Evolutionary conservation across 2,113 vertebrate species (phyloP), one percentile per base, ranked within the genome.

Genomic region (Oceanites oceanicus): DNA sequence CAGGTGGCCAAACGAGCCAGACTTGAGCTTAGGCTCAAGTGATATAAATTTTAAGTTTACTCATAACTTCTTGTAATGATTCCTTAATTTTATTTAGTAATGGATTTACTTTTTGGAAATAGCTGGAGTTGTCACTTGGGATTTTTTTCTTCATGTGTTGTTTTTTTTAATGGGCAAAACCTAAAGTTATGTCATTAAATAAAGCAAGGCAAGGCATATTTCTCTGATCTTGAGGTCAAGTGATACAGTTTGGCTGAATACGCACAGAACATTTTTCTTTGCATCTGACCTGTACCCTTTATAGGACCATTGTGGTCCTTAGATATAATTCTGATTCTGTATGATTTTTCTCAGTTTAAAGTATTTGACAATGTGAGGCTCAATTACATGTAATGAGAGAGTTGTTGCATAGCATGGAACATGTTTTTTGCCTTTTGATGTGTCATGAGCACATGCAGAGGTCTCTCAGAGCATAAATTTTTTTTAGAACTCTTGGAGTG

Each of bases 201-300:
- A 40, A 76, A 63, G 1, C 2, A 77, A 42, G 7, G 3, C 0
- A 4, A 65, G 4, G 3, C 2, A 52, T 75, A 15, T 59, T 67
- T 47, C 38, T 75, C 23, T 85, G 23, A 30, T 49, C 12, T 49
- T 22, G 27, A 67, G 5, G 4, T 61, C 6, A 82, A 49, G 20
- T 26, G 6, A 50, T 10, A 20, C 11, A 62, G 3, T 77, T 80
- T 88, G 23, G 2, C 12, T 72, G 17, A 56, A 59, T 13, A 3
- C 7, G 12, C 11, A 55, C 3, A 38, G 1, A 61, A 0, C 4
- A 45, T 26, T 93, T 76, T 77, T 25, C 5, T 53, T 74, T 80
- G 2, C 11, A 36, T n/a, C 9, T 62, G 8, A 21, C 44, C 26
- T 55, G 5, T 42, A 8, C 10, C 20, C 4, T 59, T 3, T 21